These are phyloP conservation scores for Boloria euphrosyne DNA, from an alignment of 2,888 invertebrate genomes.

Conservation along the genomic window DNA sequence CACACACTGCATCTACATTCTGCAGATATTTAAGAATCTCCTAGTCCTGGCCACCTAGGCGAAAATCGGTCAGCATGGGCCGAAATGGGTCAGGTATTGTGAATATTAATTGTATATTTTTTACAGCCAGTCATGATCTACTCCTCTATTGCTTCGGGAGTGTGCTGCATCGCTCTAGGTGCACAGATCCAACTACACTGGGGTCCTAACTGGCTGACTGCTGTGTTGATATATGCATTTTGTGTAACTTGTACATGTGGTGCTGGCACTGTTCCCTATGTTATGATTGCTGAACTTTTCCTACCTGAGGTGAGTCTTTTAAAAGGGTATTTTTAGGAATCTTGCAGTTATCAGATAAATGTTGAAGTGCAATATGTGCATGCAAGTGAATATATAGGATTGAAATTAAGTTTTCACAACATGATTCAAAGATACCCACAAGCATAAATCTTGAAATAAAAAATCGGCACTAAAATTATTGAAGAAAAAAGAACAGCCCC, in stretches of 20 bases:
- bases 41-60: no score
- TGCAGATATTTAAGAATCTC: no score
- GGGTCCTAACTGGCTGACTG: conserved; percentile 58
- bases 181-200: conserved; percentile 58
- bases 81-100: no score
- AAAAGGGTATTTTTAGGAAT: not conserved
- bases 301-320: conserved; percentile 58
- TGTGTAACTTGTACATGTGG: conserved; percentile 52
- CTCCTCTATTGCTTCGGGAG: conserved; percentile 49
- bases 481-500: no score
- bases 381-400: no score
- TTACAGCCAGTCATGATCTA: conserved; percentile 58
- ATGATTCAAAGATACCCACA: no score
- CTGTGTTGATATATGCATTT: conserved; percentile 53
- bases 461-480: no score
- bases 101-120: not conserved
- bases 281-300: conserved; percentile 58
- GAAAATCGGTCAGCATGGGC: no score
- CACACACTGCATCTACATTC: no score
- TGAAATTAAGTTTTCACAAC: no score
- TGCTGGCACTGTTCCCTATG: conserved; percentile 60
- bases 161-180: conserved; percentile 54
- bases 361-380: no score
- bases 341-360: not conserved
- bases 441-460: no score